Base-by-base conservation (phyloP, 2,888 invertebrate species). In the Geophilus truncorum region DNA sequence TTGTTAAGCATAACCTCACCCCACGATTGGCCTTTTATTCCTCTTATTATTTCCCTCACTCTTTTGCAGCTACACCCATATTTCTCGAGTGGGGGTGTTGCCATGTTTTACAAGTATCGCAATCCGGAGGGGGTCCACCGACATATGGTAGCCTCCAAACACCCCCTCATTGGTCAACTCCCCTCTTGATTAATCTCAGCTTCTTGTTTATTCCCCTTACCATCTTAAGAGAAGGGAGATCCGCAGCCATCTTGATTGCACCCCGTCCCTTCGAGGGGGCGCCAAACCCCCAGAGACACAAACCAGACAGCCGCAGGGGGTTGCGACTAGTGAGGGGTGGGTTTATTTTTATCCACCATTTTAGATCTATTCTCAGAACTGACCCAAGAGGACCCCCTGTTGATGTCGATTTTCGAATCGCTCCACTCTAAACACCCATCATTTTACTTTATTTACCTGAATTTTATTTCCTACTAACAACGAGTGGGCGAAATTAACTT, bases 71-170 rank as follows among this genome's bases (percentile, higher is more conserved):
- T 62, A 62, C 57, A 62, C 57, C 57, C 57, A 62, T 62, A 62
- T 62, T 62, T 40, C 6, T 62, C 57, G 21, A 62, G 57, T 23
- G 57, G 57, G 57, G 57, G 57, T 62, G 57, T 62, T 62, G 57
- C 57, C 57, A 62, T 62, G 57, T 62, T 62, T 62, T 62, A 62
- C 57, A 62, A 62, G 57, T 62, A 62, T 62, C 57, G 21, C 57
- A 62, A 62, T 62, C 57, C 57, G 21, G 57, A 23, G 23, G 57
- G 57, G 57, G 57, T 62, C 57, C 57, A 62, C 57, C 57, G 21
- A 62, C 57, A 62, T 62, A 62, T 62, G 57, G 57, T 62, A 62
- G 57, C 57, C 57, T 62, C 51, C 57, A 62, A 62, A 62, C 57
- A 62, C 57, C 57, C 57, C 57, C 57, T 62, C 57, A 62, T 62